Evolutionary conservation across 2,888 invertebrate genomes (phyloP), one percentile per base, ranked within the genome.

Genomic region (Mythimna pallens): DNA sequence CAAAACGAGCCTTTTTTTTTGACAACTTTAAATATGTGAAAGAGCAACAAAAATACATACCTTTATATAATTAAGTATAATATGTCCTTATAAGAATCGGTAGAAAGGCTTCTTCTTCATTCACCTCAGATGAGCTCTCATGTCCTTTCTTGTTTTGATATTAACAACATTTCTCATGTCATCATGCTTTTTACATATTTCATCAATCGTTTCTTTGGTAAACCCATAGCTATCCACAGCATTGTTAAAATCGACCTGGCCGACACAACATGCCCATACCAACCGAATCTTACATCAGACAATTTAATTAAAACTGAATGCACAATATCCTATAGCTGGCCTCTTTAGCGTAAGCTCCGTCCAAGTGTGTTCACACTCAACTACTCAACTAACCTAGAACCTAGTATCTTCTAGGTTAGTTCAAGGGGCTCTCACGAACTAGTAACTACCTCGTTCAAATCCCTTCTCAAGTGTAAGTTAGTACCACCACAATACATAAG

Each of bases 381-480:
- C 25, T 25, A 25, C 25, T 25, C 25, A 25, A 25, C 25, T 1
- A 25, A 25, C 25, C 25, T 25, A 25, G 55, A 81, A 83, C 80
- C 1, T 25, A 25, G 25, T 70, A 70, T 79, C 67, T 74, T 80
- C 70, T 59, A 64, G 20, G 54, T 67, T 55, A 67, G 78, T 77
- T 84, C 82, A 82, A 86, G 86, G 78, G 84, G 71, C 64, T 78
- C 79, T 73, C 54, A 70, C 68, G 59, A 76, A 76, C 83, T 75
- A 79, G 75, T 76, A 78, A 76, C 77, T 72, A 73, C 81, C 73
- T 86, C 77, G 79, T 70, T 72, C 59, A 58, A 80, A 83, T 75
- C 84, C 70, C 84, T 83, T 71, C 66, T 68, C 30, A 75, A 82
- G 66, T 81, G 55, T 71, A 54, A 34, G 25, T 59, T 83, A 61